Conservation (phyloP, 2,888 invertebrate genomes). For the Prosapia bicincta region DNA sequence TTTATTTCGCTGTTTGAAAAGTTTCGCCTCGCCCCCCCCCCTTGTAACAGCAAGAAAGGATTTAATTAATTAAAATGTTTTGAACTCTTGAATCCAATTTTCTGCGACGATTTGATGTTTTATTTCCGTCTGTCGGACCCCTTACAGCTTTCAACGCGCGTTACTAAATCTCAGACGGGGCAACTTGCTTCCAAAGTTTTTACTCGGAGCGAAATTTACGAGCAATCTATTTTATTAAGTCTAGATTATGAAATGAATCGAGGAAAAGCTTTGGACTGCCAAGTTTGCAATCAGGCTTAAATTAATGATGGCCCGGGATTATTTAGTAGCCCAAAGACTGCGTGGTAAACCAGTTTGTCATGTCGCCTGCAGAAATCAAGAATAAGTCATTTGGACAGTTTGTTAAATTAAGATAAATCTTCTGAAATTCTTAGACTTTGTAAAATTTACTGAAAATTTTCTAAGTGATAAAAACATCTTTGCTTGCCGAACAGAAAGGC, state of each 20-base stretch:
- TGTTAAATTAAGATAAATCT: too few species aligned
- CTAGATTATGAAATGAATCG: neutral
- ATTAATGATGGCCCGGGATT: too few species aligned
- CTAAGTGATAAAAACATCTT: too few species aligned
- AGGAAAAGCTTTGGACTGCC: neutral
- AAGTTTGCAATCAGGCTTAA: too few species aligned
- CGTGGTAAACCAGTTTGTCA: too few species aligned
- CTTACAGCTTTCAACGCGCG: neutral
- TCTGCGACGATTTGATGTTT: neutral
- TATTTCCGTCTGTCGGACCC: neutral
- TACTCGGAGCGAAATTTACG: neutral
- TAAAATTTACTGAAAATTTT: too few species aligned
- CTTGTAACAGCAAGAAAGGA: neutral
- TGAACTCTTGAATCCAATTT: slow-evolving; percentile 2
- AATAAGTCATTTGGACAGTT: too few species aligned
- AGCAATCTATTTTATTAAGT: slow-evolving; percentile 2
- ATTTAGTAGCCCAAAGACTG: too few species aligned
- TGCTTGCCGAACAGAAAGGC: too few species aligned
- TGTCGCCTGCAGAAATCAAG: too few species aligned
- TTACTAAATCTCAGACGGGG: neutral
- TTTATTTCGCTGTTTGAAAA: neutral
- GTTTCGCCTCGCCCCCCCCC: neutral
- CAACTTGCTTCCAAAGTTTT: neutral
- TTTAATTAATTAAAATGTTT: slow-evolving; percentile 2
- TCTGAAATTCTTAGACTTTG: too few species aligned